Base-by-base conservation (phyloP, 2,113 vertebrate genomes). In the Rallus limicola region DNA sequence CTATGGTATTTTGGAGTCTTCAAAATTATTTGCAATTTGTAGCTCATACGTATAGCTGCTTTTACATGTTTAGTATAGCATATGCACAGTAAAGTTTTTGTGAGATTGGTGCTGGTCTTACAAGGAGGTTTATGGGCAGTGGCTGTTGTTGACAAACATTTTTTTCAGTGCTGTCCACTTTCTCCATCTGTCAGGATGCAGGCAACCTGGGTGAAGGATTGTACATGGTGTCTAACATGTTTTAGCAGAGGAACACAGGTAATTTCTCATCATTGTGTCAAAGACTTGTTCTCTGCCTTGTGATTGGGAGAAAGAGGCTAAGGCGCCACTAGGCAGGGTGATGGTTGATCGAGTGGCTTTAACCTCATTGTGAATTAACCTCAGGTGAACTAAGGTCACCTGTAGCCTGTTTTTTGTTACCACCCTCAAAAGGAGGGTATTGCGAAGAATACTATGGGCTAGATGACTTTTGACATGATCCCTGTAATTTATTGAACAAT, bases 181-280 rank as follows among this genome's bases (percentile, higher is more conserved):
- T 75, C 21, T 23, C 11, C 1, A 5, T 80, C 58, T 56, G 28
- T 64, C 14, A 72, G 53, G 64, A 13, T 58, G 16, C 21, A 55
- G 78, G 33, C 29, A 86, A 0, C 19, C 5, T 44, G 31, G 5
- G 3, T 79, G 28, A 31, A 19, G 28, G 11, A 7, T 63, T 79
- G 28, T 85, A 19, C 6, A 0, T 26, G 17, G 36, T 53, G 9
- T 34, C 6, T 81, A 36, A 46, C 4, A 4, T 59, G 34, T 81
- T 91, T 69, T n/a, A 67, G 60, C n/a, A 59, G 50, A 60, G 34
- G 58, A 31, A 2, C 2, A 6, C 0, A 0, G 7, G 19, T 36
- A 20, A 26, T 79, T 55, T 84, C 15, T 26, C 2, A 1, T 74
- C 5, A 46, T 67, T 8, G 1, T 33, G 42, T 67, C 16, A 48